phyloP scores from a whole-genome alignment of 1,140 invertebrate genomes.

The Choristoneura fumiferana region DNA sequence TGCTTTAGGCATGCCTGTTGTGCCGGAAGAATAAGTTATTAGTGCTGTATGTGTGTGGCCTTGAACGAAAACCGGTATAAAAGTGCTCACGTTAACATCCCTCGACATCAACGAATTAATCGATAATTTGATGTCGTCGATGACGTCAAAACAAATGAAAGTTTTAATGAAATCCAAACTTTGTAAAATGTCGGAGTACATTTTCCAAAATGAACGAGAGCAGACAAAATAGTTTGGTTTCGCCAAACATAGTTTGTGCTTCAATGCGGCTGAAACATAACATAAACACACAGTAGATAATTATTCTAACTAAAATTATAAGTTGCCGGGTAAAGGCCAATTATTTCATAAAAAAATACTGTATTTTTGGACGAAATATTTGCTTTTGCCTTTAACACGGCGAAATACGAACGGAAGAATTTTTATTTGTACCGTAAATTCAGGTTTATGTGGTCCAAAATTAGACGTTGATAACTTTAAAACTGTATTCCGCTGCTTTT shows the following conservation, averaged over 20 bases:
- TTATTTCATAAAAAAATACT: no score
- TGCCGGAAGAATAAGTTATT: constrained; percentile 81
- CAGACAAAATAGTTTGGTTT: constrained; percentile 53
- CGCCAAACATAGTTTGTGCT: constrained; percentile 45
- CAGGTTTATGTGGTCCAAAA: no score
- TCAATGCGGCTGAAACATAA: constrained; percentile 43
- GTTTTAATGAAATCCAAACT: constrained; percentile 42
- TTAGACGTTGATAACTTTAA: no score
- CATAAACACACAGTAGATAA: not conserved
- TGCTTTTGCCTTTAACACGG: no score
- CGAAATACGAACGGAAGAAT: no score
- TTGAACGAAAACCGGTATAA: constrained; percentile 43
- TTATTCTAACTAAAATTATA: no score
- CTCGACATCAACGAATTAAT: constrained; percentile 34
- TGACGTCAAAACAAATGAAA: constrained; percentile 44
- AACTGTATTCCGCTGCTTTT: no score
- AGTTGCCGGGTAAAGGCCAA: no score
- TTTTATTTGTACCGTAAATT: no score
- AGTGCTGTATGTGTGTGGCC: constrained; percentile 55
- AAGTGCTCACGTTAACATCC: constrained; percentile 40
- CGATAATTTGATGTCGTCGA: constrained; percentile 23
- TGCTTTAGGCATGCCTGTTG: constrained; percentile 88
- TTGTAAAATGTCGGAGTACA: constrained; percentile 41
- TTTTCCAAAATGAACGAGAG: constrained; percentile 44
- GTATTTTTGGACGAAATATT: no score